Evolutionary conservation across 2,888 invertebrate genomes (phyloP).

Genomic region (Clistopyga incitator): DNA sequence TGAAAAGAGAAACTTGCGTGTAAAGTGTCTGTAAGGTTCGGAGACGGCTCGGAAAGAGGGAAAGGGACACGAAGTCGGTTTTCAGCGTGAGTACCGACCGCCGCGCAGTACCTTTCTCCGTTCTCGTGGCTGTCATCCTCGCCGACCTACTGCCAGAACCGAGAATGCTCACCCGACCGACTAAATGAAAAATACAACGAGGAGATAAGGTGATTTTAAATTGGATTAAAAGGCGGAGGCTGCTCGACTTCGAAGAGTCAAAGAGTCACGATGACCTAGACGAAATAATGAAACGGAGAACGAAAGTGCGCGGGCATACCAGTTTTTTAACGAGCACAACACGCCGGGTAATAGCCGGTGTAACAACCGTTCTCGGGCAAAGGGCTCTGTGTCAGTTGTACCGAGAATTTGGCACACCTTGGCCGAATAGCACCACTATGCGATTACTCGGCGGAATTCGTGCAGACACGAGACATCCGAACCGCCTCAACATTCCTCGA

Average conservation of each 20-base stretch:
- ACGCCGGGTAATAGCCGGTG: constrained; percentile 8
- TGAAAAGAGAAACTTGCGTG: constrained; percentile 56
- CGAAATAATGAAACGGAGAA: constrained; percentile 34
- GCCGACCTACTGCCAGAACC: constrained; percentile 36
- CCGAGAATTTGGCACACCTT: constrained; percentile 6
- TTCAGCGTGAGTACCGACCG: neutral
- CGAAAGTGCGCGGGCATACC: constrained; percentile 39
- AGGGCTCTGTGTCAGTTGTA: constrained; percentile 31
- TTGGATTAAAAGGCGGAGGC: constrained; percentile 11
- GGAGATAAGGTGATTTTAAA: constrained; percentile 22
- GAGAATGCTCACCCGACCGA: constrained; percentile 13
- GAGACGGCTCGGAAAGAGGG: constrained; percentile 30
- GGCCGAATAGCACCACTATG: neutral
- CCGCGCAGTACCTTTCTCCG: constrained; percentile 34
- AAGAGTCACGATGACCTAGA: constrained; percentile 48
- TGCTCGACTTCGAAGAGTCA: neutral
- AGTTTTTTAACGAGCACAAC: constrained; percentile 30
- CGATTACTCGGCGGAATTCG: constrained; percentile 7
- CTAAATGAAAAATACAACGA: constrained; percentile 35
- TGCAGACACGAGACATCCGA: neutral
- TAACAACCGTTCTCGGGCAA: constrained; percentile 40
- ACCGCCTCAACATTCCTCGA: neutral
- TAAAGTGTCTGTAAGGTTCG: constrained; percentile 30
- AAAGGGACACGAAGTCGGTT: constrained; percentile 35
- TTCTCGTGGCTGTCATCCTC: constrained; percentile 5